These are phyloP conservation scores for Diuraphis noxia DNA, from an alignment of 1,140 invertebrate species.

Conservation along the genomic window DNA sequence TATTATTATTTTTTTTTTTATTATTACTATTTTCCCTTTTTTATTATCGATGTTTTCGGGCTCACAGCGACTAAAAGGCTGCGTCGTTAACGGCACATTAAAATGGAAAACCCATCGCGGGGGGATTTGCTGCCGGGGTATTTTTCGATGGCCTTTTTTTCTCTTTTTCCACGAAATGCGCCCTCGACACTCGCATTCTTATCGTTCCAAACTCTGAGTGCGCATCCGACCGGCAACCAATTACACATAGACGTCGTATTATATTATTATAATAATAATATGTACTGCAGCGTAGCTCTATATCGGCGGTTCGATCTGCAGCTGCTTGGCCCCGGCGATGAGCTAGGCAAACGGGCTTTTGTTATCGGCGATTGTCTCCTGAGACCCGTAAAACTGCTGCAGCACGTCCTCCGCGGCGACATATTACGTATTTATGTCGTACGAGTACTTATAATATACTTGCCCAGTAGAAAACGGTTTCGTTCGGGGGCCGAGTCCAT, in stretches of 20 bases:
- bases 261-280: not conserved
- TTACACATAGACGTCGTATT: not conserved
- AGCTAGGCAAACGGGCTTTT: constrained; percentile 18
- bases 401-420: not conserved
- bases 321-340: not conserved
- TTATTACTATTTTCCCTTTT: not conserved
- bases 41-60: not conserved
- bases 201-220: not conserved
- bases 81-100: not conserved
- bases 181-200: not conserved
- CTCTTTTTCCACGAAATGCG: not conserved
- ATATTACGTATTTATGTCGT: not conserved
- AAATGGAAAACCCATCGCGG: not conserved
- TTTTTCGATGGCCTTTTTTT: not conserved
- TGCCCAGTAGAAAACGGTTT: not conserved
- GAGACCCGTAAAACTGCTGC: constrained; percentile 32
- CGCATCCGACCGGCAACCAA: constrained; percentile 4
- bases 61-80: not conserved
- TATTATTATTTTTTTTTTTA: not conserved
- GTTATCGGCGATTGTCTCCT: constrained; percentile 22
- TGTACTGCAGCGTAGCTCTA: not conserved
- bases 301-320: not conserved
- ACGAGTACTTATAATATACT: not conserved
- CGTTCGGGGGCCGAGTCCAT: not conserved
- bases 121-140: not conserved